phyloP scores from a whole-genome alignment of 2,797 vertebrate genomes.

The Salmo trutta region DNA sequence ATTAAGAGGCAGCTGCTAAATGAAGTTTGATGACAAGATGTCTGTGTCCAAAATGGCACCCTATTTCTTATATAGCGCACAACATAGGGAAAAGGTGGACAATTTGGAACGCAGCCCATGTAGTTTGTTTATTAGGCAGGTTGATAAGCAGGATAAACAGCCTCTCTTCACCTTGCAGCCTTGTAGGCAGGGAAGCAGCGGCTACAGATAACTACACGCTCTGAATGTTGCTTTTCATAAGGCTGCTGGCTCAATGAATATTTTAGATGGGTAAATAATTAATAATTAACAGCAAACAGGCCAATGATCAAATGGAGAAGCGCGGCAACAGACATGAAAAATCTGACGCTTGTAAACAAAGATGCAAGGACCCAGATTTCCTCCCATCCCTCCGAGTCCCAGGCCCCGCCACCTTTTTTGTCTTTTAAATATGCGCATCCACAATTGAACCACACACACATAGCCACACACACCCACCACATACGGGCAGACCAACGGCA shows the following conservation, averaged over 20 bases:
- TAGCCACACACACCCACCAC: conserved; percentile 45
- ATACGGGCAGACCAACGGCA: not conserved
- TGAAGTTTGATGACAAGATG: conserved; percentile 26
- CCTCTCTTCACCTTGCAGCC: conserved; percentile 54
- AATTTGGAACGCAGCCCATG: too few species aligned
- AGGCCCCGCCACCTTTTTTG: conserved; percentile 50
- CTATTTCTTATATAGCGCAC: too few species aligned
- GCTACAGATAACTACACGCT: conserved; percentile 56
- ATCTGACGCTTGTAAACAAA: conserved; percentile 73
- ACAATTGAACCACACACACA: conserved; percentile 42
- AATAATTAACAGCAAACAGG: conserved; percentile 79
- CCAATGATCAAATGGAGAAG: conserved; percentile 77
- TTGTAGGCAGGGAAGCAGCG: conserved; percentile 21
- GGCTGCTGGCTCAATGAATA: conserved; percentile 69
- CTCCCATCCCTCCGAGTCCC: conserved; percentile 31
- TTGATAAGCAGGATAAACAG: conserved; percentile 64
- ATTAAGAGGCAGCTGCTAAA: not conserved
- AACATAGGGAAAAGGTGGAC: too few species aligned
- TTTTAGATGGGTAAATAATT: conserved; percentile 79
- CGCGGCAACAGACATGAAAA: conserved; percentile 70
- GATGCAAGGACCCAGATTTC: conserved; percentile 71
- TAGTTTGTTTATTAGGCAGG: conserved; percentile 46
- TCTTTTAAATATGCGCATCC: conserved; percentile 73
- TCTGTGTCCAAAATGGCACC: not conserved
- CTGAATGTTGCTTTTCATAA: conserved; percentile 55